Conservation (phyloP, 2,797 vertebrate genomes). For the Xiphorhynchus erythropygius region DNA sequence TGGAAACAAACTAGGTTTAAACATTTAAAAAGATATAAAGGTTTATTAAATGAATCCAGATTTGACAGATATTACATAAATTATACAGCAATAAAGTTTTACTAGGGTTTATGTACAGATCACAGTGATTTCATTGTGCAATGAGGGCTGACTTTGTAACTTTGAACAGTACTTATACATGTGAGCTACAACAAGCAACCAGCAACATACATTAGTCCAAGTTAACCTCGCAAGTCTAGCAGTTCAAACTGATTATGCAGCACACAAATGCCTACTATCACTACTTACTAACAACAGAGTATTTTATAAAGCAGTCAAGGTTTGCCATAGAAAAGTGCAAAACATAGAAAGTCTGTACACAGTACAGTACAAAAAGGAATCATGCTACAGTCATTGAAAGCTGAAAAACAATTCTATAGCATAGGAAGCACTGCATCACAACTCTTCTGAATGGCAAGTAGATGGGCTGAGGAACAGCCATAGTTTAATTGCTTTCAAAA, state of each 20-base stretch:
- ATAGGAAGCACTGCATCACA: slow-evolving; percentile 51
- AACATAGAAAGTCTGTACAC: slow-evolving; percentile 51
- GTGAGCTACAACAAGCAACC: slow-evolving; percentile 56
- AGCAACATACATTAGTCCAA: slow-evolving; percentile 49
- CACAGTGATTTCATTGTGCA: slow-evolving; percentile 80
- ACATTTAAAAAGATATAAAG: slow-evolving; percentile 70
- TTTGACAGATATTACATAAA: slow-evolving; percentile 67
- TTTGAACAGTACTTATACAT: slow-evolving; percentile 56
- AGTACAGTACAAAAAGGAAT: slow-evolving; percentile 56
- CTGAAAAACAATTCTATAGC: slow-evolving; percentile 47
- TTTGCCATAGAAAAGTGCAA: slow-evolving; percentile 67
- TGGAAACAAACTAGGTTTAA: slow-evolving; percentile 5
- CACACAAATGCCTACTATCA: slow-evolving; percentile 8
- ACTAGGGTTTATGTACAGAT: slow-evolving; percentile 71
- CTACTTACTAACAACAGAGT: slow-evolving; percentile 21
- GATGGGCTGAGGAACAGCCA: slow-evolving; percentile 37
- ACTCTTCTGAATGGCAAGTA: slow-evolving; percentile 61
- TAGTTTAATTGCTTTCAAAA: slow-evolving; percentile 55
- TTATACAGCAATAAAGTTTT: slow-evolving; percentile 71
- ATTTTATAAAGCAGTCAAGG: slow-evolving; percentile 57
- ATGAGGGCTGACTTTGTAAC: slow-evolving; percentile 61
- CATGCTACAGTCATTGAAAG: slow-evolving; percentile 62
- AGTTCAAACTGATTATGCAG: neutral
- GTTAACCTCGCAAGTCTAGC: neutral
- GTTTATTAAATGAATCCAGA: slow-evolving; percentile 69